Conservation (phyloP, 2,888 invertebrate species). For the Drosophila birchii region DNA sequence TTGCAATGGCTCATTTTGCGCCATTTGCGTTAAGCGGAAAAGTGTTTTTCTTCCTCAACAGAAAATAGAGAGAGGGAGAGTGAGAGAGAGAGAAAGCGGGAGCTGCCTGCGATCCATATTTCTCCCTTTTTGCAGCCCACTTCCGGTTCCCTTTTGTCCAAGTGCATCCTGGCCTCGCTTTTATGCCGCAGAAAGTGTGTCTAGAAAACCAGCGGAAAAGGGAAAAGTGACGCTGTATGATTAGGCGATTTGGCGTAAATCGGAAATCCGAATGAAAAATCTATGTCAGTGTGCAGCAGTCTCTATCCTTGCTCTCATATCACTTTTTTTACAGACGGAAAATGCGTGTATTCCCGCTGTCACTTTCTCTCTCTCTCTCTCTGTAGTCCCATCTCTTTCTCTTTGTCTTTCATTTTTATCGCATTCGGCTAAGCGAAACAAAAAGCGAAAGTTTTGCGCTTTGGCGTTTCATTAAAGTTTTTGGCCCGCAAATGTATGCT, state of each 20-base stretch:
- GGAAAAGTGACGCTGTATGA: slow-evolving; percentile 17
- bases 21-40: slow-evolving; percentile 31
- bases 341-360: slow-evolving; percentile 31
- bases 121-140: background rate
- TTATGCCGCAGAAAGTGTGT: background rate
- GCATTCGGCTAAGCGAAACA: slow-evolving; percentile 50
- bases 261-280: slow-evolving; percentile 45
- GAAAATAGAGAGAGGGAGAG: background rate
- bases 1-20: slow-evolving; percentile 37
- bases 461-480: slow-evolving; percentile 76
- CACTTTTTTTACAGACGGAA: slow-evolving; percentile 23
- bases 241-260: slow-evolving; percentile 45
- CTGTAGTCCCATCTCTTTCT: slow-evolving; percentile 6
- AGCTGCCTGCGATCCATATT: background rate
- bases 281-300: slow-evolving; percentile 25
- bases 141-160: background rate
- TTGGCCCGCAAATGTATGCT: slow-evolving; percentile 67
- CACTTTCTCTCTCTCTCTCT: background rate
- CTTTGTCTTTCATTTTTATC: slow-evolving; percentile 47
- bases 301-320: slow-evolving; percentile 5
- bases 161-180: background rate
- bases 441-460: slow-evolving; percentile 69
- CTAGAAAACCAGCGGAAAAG: background rate
- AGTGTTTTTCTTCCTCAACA: slow-evolving; percentile 7
- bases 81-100: background rate